Percentiles rank a stretch among this genome's conserved stretches.
These are phyloP conservation scores for Neoarius graeffei DNA, from an alignment of 2,113 vertebrate species.

Conservation along the genomic window DNA sequence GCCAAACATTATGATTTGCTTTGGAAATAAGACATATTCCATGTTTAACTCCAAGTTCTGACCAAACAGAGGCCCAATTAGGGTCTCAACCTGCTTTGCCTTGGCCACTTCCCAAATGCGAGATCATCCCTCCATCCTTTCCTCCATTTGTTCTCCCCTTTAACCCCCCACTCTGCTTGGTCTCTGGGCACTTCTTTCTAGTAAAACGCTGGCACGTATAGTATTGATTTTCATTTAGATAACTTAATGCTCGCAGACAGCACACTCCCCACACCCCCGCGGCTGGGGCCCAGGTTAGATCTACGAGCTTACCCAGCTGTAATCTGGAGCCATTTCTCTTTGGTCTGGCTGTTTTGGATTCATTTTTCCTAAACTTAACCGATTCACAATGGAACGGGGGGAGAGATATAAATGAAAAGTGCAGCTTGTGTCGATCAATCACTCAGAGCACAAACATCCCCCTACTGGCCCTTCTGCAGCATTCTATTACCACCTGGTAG, in stretches of 20 bases:
- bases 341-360: slow-evolving; percentile 69
- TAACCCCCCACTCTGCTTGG: slow-evolving; percentile 52
- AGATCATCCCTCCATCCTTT: slow-evolving; percentile 71
- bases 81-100: slow-evolving; percentile 74
- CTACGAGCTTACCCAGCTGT: slow-evolving; percentile 76
- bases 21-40: slow-evolving; percentile 81
- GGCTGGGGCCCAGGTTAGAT: slow-evolving; percentile 81
- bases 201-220: slow-evolving; percentile 84
- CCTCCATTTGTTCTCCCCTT: slow-evolving; percentile 35
- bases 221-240: slow-evolving; percentile 99
- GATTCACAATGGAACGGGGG: slow-evolving; percentile 80
- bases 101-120: slow-evolving; percentile 45
- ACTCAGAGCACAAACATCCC: slow-evolving; percentile 81
- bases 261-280: slow-evolving; percentile 74
- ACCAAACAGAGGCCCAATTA: slow-evolving; percentile 80
- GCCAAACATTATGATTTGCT: slow-evolving; percentile 59
- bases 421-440: slow-evolving; percentile 86
- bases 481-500: slow-evolving; percentile 95
- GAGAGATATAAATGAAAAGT: slow-evolving; percentile 93
- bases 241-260: slow-evolving; percentile 95
- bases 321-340: slow-evolving; percentile 91
- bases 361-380: slow-evolving; percentile 98
- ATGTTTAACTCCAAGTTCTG: slow-evolving; percentile 80
- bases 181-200: slow-evolving; percentile 82
- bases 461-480: slow-evolving; percentile 85